Evolutionary conservation across 2,113 vertebrate species (phyloP).

Genomic region (Conger conger): DNA sequence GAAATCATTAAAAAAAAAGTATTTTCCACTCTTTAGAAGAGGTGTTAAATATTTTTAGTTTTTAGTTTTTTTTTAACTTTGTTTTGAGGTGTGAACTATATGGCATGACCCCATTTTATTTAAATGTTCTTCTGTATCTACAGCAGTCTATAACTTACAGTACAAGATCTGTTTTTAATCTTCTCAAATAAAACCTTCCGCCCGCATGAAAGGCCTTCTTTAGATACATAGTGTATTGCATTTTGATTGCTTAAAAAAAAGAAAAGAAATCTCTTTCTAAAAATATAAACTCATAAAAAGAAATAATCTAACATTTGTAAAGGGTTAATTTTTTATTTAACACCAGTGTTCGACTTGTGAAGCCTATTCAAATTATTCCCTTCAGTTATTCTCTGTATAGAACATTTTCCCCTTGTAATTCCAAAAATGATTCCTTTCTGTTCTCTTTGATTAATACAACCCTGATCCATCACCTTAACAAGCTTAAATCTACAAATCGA

Average conservation of each 20-base stretch:
- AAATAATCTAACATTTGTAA: slow-evolving; percentile 57
- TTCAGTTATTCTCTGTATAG: slow-evolving; percentile 56
- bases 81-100: slow-evolving; percentile 40
- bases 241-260: slow-evolving; percentile 65
- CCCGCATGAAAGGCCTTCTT: slow-evolving; percentile 50
- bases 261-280: slow-evolving; percentile 31
- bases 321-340: slow-evolving; percentile 58
- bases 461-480: slow-evolving; percentile 48
- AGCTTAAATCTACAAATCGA: slow-evolving; percentile 33
- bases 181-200: slow-evolving; percentile 27
- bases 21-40: slow-evolving; percentile 1
- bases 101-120: slow-evolving; percentile 47
- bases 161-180: slow-evolving; percentile 45
- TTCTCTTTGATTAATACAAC: slow-evolving; percentile 48
- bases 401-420: slow-evolving; percentile 42
- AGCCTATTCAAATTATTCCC: slow-evolving; percentile 50
- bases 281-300: slow-evolving; percentile 47
- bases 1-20: slow-evolving; percentile 13
- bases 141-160: slow-evolving; percentile 53
- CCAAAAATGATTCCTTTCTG: slow-evolving; percentile 27
- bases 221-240: slow-evolving; percentile 69
- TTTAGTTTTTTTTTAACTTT: slow-evolving; percentile 22
- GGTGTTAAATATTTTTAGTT: slow-evolving; percentile 43
- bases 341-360: slow-evolving; percentile 64
- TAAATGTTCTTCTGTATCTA: slow-evolving; percentile 39